phyloP scores from a whole-genome alignment of 2,797 vertebrate species.

The Channa striata region DNA sequence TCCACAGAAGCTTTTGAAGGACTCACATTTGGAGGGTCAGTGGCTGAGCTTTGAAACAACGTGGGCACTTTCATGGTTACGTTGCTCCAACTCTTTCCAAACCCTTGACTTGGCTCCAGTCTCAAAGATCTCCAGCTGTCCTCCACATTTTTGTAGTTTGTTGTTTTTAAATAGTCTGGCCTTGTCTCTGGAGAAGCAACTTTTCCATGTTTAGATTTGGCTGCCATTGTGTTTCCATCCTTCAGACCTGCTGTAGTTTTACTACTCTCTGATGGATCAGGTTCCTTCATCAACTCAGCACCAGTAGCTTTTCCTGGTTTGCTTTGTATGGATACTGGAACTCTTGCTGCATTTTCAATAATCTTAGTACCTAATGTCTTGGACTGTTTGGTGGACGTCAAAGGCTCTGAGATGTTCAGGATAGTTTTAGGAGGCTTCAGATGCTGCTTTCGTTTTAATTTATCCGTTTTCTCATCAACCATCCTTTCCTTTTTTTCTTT shows the following conservation, averaged over 20 bases:
- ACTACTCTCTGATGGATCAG: background rate
- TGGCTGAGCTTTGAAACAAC: conserved; percentile 8
- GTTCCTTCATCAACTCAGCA: conserved; percentile 27
- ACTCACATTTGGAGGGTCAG: background rate
- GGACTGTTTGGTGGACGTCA: conserved; percentile 32
- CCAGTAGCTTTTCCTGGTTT: conserved; percentile 41
- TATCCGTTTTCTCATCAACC: conserved; percentile 70
- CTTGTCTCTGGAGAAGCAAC: background rate
- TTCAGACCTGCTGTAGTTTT: conserved; percentile 9
- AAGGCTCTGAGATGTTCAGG: conserved; percentile 36
- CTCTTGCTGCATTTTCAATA: conserved; percentile 2
- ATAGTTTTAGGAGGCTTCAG: conserved; percentile 41
- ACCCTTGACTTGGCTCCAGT: conserved; percentile 15
- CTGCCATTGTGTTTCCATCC: background rate
- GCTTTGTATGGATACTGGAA: conserved; percentile 6
- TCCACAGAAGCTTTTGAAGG: conserved; percentile 27
- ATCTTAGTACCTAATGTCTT: conserved; percentile 30
- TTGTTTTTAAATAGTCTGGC: background rate
- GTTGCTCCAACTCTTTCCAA: conserved; percentile 17
- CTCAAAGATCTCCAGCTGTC: background rate
- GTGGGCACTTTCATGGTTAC: conserved; percentile 23
- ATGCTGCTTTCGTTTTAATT: conserved; percentile 50
- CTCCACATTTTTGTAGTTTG: background rate
- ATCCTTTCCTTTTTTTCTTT: conserved; percentile 59
- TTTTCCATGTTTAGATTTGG: conserved; percentile 16